Evolutionary conservation across 92 coral and sea anemone genomes (phyloP).

Genomic region (Parazoanthus swiftii): DNA sequence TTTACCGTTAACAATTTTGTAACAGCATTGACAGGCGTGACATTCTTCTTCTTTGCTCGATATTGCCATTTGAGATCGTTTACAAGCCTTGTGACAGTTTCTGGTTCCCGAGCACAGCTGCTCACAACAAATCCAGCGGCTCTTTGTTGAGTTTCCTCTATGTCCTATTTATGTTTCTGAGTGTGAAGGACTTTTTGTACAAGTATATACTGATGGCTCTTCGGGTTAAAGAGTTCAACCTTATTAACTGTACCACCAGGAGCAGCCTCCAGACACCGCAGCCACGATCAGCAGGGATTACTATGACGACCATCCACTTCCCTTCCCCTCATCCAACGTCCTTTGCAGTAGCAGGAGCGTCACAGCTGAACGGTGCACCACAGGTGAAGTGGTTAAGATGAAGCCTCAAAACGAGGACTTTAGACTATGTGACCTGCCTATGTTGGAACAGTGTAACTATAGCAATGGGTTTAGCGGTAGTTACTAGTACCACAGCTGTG

Average conservation of each 20-base stretch:
- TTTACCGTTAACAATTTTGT: no score
- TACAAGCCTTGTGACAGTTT: no score
- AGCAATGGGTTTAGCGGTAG: not conserved
- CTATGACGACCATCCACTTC: slow-evolving; percentile 76
- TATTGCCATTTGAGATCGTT: no score
- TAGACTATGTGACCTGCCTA: not conserved
- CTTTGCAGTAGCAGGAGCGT: slow-evolving; percentile 75
- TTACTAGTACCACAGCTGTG: not conserved
- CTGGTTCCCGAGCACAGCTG: no score
- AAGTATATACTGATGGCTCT: not conserved
- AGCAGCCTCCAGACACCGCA: slow-evolving; percentile 60
- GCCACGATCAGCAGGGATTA: slow-evolving; percentile 71
- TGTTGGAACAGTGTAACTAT: not conserved
- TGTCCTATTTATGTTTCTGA: no score
- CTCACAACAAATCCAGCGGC: no score
- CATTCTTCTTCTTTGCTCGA: no score
- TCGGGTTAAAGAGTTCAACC: not conserved
- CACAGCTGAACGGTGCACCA: slow-evolving; percentile 64
- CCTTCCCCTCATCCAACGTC: slow-evolving; percentile 92
- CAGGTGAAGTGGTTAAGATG: slow-evolving; percentile 45
- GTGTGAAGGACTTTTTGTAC: not conserved
- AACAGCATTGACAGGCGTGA: no score
- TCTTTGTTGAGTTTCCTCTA: no score
- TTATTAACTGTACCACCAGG: slow-evolving; percentile 26
- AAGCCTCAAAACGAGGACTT: not conserved